phyloP scores from a whole-genome alignment of 2,113 vertebrate species.

The Corapipo altera region DNA sequence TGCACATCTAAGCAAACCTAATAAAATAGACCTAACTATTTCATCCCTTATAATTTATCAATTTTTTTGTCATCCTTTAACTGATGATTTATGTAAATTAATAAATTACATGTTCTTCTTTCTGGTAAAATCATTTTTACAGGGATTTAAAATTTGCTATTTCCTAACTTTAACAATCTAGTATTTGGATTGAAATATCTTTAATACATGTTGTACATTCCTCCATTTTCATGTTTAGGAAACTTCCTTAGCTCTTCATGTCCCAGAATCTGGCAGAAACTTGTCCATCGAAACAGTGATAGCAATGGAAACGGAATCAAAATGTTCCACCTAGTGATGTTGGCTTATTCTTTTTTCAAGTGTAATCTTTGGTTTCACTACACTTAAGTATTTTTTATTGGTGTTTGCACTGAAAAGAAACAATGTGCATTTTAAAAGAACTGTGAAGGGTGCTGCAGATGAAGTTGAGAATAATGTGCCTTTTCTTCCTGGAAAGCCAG shows the following conservation, averaged over 20 bases:
- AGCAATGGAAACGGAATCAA: slow-evolving; percentile 44
- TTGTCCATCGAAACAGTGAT: not conserved
- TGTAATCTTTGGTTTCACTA: slow-evolving; percentile 65
- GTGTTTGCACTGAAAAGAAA: slow-evolving; percentile 37
- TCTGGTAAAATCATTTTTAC: not conserved
- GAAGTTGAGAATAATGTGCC: slow-evolving; percentile 57
- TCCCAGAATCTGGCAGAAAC: not conserved
- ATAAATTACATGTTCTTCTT: not conserved
- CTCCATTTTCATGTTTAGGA: not conserved
- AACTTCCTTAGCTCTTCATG: not conserved
- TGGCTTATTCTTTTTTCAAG: slow-evolving; percentile 48
- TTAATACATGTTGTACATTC: no score
- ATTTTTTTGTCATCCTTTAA: not conserved
- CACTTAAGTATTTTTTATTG: slow-evolving; percentile 66
- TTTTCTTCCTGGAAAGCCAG: slow-evolving; percentile 57
- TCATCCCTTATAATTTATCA: not conserved
- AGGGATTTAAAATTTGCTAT: not conserved
- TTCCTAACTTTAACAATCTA: not conserved
- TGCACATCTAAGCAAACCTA: not conserved
- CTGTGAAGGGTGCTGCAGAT: slow-evolving; percentile 41
- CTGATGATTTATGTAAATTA: not conserved
- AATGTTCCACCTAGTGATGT: not conserved
- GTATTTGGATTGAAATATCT: not conserved
- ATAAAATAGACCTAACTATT: not conserved
- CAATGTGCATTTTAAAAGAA: slow-evolving; percentile 51